Conservation (phyloP, 2,113 vertebrate species). For the Rhagologus leucostigma region DNA sequence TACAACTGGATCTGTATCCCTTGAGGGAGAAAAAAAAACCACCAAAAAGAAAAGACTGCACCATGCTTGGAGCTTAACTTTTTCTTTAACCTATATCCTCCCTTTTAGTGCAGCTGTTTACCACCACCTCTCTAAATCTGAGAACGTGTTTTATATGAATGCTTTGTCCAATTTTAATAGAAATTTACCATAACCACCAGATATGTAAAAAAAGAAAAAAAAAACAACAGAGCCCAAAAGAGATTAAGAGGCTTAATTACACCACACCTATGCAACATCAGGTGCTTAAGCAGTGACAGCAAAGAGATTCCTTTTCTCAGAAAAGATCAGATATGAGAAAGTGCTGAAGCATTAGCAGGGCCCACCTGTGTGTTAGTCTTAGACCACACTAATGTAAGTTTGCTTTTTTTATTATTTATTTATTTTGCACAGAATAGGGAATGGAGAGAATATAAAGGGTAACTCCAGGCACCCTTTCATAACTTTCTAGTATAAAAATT, state of each 20-base stretch:
- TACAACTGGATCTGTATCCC: neutral
- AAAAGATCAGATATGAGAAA: constrained; percentile 62
- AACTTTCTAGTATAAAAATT: constrained; percentile 7
- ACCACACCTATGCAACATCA: constrained; percentile 71
- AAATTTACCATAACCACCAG: neutral
- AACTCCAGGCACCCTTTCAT: neutral
- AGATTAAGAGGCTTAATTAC: constrained; percentile 75
- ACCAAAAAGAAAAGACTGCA: neutral
- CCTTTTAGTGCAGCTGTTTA: neutral
- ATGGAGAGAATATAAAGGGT: neutral
- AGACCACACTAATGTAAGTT: constrained; percentile 58
- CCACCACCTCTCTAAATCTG: neutral
- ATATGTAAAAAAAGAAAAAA: neutral
- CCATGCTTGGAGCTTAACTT: neutral
- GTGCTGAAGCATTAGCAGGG: constrained; percentile 59
- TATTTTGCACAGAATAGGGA: neutral
- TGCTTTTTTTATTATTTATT: neutral
- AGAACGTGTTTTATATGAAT: neutral
- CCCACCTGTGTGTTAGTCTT: constrained; percentile 66
- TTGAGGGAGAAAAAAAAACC: rapidly evolving
- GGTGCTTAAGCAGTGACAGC: constrained; percentile 81
- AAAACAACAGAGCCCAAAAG: constrained; percentile 34
- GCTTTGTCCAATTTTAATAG: neutral
- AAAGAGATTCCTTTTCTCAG: constrained; percentile 74
- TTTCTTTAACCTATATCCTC: neutral